phyloP scores from a whole-genome alignment of 2,888 invertebrate genomes.

The Hedychridium roseum region DNA sequence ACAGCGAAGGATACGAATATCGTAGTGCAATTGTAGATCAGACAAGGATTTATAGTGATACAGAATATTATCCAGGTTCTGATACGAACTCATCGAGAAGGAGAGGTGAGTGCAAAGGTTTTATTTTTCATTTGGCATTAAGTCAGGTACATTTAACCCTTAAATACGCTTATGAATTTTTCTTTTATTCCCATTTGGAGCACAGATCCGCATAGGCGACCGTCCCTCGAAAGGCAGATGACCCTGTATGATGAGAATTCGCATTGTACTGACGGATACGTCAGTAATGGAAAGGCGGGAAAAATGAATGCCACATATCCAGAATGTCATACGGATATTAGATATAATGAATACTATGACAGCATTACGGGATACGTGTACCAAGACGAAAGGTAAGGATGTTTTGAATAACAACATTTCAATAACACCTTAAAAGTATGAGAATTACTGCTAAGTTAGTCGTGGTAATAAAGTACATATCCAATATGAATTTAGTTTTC shows the following conservation, averaged over 20 bases:
- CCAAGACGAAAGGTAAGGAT: conserved; percentile 65
- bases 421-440: background rate
- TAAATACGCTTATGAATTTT: too few species aligned
- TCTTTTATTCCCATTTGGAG: too few species aligned
- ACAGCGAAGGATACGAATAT: conserved; percentile 66
- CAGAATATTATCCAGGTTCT: conserved; percentile 63
- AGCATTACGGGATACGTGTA: conserved; percentile 70
- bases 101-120: conserved; percentile 31
- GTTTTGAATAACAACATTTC: background rate
- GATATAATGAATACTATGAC: conserved; percentile 75
- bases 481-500: too few species aligned
- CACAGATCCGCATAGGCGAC: conserved; percentile 67
- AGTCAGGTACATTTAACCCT: too few species aligned
- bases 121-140: too few species aligned
- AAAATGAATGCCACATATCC: conserved; percentile 59
- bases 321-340: conserved; percentile 60
- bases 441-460: too few species aligned
- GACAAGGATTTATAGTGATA: conserved; percentile 63
- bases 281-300: conserved; percentile 46
- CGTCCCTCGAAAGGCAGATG: conserved; percentile 82
- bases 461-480: too few species aligned
- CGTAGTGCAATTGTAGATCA: conserved; percentile 63
- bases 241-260: conserved; percentile 80
- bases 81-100: conserved; percentile 50
- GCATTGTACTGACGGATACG: conserved; percentile 65